Base-by-base conservation (phyloP, 2,797 vertebrate genomes). In the Lemur catta region DNA sequence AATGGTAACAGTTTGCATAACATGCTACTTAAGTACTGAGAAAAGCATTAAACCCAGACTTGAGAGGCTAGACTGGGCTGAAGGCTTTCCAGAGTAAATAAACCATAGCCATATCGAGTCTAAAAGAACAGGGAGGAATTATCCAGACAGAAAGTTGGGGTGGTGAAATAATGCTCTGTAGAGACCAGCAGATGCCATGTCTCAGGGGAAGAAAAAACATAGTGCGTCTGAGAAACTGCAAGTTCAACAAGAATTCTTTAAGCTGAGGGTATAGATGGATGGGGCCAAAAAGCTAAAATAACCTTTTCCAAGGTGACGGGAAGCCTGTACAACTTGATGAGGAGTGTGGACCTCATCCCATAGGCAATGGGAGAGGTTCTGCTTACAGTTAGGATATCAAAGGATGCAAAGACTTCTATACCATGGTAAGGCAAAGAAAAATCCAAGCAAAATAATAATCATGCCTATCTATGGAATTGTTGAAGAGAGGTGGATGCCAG, bases 1-100 rank as follows among this genome's bases (percentile, higher is more conserved):
- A 89, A 59, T 94, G 75, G 79, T 74, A 87, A 92, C 43, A 12
- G 18, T 48, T 67, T 43, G 35, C 33, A 76, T 46, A 91, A 33
- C 10, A 65, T 46, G 38, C 79, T 43, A 43, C 11, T n/a, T 80
- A 81, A 75, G 72, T 30, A 46, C n/a, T 81, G 13, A 84, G 35
- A 71, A 80, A 94, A 28, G 38, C 71, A 76, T 85, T 87, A n/a
- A 55, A 48, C 43, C 38, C 30, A 71, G 30, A 65, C 55, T 57
- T 74, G 48, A 65, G 35, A 57, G 57, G 38, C 46, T 24, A 57
- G 35, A 61, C 17, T 28, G 38, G 2, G 38, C 50, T 59, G 24
- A 22, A 26, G 67, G 18, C 43, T 46, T 52, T 20, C 24, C 30
- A 41, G 50, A 63, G 57, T n/a, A 76, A 86, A 55, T 35, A 52